phyloP scores from a whole-genome alignment of 2,888 invertebrate species.

The Sericinus montela region DNA sequence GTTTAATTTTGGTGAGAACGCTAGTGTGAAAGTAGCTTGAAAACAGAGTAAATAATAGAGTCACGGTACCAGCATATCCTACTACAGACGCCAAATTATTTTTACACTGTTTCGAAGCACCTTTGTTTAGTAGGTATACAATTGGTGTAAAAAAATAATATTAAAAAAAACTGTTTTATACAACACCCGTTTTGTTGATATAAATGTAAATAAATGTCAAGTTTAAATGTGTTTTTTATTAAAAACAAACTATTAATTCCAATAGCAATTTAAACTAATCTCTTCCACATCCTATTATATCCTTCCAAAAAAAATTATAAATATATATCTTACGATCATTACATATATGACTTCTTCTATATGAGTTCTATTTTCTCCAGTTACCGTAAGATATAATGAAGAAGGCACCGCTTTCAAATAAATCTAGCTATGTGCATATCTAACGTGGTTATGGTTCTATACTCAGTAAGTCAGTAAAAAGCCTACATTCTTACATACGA shows the following conservation, averaged over 20 bases:
- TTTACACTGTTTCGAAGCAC: slow-evolving; percentile 70
- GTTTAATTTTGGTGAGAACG: slow-evolving; percentile 13
- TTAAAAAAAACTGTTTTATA: slow-evolving; percentile 75
- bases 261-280: background rate
- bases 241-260: no score
- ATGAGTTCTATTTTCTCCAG: no score
- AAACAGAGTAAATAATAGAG: slow-evolving; percentile 25
- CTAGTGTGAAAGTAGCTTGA: slow-evolving; percentile 14
- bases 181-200: slow-evolving; percentile 80
- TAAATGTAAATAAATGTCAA: slow-evolving; percentile 81
- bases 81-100: slow-evolving; percentile 57
- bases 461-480: no score
- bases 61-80: slow-evolving; percentile 53
- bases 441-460: no score
- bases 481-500: no score
- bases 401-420: no score
- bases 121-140: slow-evolving; percentile 61
- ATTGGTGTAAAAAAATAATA: slow-evolving; percentile 62
- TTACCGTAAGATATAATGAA: no score
- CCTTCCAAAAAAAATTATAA: no score
- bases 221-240: slow-evolving; percentile 48
- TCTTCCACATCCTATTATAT: no score
- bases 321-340: no score
- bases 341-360: no score
- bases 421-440: no score